Conservation (phyloP, 1,140 invertebrate species). For the Pseudomyrmex flavicornis region DNA sequence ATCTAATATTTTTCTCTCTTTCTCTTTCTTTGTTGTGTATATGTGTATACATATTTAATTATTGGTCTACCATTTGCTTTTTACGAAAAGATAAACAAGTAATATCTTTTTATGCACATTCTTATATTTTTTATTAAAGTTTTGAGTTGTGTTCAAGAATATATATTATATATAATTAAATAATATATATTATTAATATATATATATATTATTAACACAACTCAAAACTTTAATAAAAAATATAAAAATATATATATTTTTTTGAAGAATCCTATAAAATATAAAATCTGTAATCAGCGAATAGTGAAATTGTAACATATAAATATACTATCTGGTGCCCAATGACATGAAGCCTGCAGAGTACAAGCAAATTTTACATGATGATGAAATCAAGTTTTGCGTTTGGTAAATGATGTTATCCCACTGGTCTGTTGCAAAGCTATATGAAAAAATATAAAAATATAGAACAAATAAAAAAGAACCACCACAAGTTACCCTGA, state of each 20-base stretch:
- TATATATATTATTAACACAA: too few relatives aligned
- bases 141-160: not conserved
- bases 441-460: slow-evolving; percentile 67
- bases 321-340: slow-evolving; percentile 54
- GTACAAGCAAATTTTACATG: slow-evolving; percentile 65
- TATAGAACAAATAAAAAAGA: slow-evolving; percentile 77
- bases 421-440: slow-evolving; percentile 73
- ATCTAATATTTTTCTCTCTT: not conserved
- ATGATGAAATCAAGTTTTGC: slow-evolving; percentile 63
- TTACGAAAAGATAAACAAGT: not conserved
- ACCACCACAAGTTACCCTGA: slow-evolving; percentile 88
- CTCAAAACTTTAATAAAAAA: too few relatives aligned
- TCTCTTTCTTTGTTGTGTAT: not conserved
- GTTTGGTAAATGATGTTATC: slow-evolving; percentile 68
- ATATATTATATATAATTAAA: too few relatives aligned
- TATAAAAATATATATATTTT: not conserved
- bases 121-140: slow-evolving; percentile 24
- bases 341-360: slow-evolving; percentile 64
- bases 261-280: not conserved
- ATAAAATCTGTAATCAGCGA: slow-evolving; percentile 37
- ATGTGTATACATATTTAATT: slow-evolving; percentile 1
- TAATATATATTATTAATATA: too few relatives aligned
- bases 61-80: slow-evolving; percentile 32
- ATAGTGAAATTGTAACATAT: slow-evolving; percentile 43
- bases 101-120: not conserved